These are phyloP conservation scores for Drosophila ercepeae DNA, from an alignment of 1,140 invertebrate genomes.

Conservation along the genomic window DNA sequence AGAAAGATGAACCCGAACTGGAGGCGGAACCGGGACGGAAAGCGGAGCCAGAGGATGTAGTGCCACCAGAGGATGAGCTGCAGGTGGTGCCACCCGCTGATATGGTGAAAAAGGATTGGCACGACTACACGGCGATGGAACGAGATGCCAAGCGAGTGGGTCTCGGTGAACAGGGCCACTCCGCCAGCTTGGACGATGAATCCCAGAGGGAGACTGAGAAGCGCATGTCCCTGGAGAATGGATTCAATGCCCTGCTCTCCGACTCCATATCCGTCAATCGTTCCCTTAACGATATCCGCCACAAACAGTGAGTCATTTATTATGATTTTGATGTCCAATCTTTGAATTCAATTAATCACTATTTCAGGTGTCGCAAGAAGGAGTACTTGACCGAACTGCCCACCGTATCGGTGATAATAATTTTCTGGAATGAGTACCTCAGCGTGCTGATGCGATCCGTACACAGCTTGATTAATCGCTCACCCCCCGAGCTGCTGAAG, in stretches of 20 bases:
- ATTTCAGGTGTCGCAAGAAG: constrained; percentile 88
- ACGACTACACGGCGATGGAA: constrained; percentile 90
- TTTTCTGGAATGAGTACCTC: constrained; percentile 97
- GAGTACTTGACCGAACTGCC: constrained; percentile 91
- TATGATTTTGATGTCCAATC: not conserved
- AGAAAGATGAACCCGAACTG: constrained; percentile 16
- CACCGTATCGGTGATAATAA: constrained; percentile 93
- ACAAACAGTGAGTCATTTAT: constrained; percentile 87
- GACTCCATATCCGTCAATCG: constrained; percentile 94
- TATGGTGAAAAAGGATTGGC: constrained; percentile 88
- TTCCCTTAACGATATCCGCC: constrained; percentile 92
- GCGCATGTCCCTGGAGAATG: constrained; percentile 85
- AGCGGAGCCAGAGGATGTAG: not conserved
- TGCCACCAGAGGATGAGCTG: not conserved
- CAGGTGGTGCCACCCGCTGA: constrained; percentile 84
- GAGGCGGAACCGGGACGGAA: not conserved
- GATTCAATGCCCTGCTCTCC: constrained; percentile 95
- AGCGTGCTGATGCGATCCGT: constrained; percentile 94
- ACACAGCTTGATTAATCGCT: constrained; percentile 92
- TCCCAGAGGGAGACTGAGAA: constrained; percentile 88
- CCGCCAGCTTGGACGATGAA: constrained; percentile 88
- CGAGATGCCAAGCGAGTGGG: constrained; percentile 88
- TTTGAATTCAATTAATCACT: not conserved
- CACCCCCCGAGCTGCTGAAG: constrained; percentile 92
- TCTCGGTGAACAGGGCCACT: constrained; percentile 90